A percentile compares a stretch with the other conserved stretches of the same genome.
phyloP scores from a whole-genome alignment of 35 echinoderm and acorn worm genomes.

The Stichopus chloronotus region DNA sequence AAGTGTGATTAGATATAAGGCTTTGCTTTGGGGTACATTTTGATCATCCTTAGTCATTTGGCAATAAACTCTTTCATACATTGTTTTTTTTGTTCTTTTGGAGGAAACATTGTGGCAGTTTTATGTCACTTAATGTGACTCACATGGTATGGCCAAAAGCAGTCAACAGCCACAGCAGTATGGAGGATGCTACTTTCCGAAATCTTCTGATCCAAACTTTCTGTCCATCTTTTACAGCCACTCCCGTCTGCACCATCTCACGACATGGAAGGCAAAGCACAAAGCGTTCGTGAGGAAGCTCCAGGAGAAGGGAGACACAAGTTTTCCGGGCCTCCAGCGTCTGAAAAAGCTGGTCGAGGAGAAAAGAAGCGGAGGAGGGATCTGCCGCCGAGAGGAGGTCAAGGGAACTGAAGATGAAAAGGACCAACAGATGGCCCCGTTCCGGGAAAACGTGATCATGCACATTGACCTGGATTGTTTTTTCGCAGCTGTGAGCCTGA shows the following conservation, averaged over 20 bases:
- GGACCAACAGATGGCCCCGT: background rate
- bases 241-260: conserved; percentile 90
- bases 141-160: background rate
- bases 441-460: conserved; percentile 71
- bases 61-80: too few relatives aligned
- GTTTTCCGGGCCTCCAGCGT: conserved; percentile 73
- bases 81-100: too few relatives aligned
- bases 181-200: conserved; percentile 55
- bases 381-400: background rate
- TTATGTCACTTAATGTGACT: too few relatives aligned
- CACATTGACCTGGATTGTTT: conserved; percentile 99
- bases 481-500: conserved; percentile 91
- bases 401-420: background rate
- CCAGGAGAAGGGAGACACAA: conserved; percentile 69
- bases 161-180: background rate
- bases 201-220: conserved; percentile 86
- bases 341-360: conserved; percentile 17
- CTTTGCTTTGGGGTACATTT: too few relatives aligned
- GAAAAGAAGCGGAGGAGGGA: background rate
- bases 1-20: too few relatives aligned
- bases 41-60: too few relatives aligned
- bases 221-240: conserved; percentile 92
- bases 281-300: conserved; percentile 89
- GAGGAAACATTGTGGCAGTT: too few relatives aligned
- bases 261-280: conserved; percentile 94